These are phyloP conservation scores for Aphelinus atriplicis DNA, from an alignment of 1,140 invertebrate genomes.

Conservation along the genomic window DNA sequence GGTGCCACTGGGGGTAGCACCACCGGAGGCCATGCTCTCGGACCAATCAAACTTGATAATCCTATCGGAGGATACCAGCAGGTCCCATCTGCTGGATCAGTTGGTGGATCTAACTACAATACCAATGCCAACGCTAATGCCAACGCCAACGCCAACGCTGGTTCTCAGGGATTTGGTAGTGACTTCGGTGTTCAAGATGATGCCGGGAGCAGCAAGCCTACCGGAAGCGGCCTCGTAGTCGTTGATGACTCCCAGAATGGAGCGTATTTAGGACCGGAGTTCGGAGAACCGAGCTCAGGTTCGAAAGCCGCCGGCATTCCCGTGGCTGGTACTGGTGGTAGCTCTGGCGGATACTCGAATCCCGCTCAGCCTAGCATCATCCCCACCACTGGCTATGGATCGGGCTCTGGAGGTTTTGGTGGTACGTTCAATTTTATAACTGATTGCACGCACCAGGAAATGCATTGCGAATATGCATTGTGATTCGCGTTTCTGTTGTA, in stretches of 20 bases:
- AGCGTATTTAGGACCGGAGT: too few relatives aligned
- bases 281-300: too few relatives aligned
- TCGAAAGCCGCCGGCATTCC: too few relatives aligned
- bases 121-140: constrained; percentile 31
- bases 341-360: background rate
- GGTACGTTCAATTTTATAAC: background rate
- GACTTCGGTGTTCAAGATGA: background rate
- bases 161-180: background rate
- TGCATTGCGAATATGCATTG: too few relatives aligned
- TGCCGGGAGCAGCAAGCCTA: constrained; percentile 3
- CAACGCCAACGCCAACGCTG: constrained; percentile 39
- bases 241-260: background rate
- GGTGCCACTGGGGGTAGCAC: background rate
- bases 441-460: too few relatives aligned
- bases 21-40: background rate
- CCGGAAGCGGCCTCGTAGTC: background rate
- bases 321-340: background rate
- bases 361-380: constrained; percentile 20
- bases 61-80: background rate
- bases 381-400: constrained; percentile 26
- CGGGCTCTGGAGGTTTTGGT: background rate
- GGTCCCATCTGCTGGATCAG: background rate
- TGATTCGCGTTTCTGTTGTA: too few relatives aligned
- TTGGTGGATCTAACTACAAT: background rate
- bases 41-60: background rate